phyloP scores from a whole-genome alignment of 2,888 invertebrate species.

The Cerastoderma edule region DNA sequence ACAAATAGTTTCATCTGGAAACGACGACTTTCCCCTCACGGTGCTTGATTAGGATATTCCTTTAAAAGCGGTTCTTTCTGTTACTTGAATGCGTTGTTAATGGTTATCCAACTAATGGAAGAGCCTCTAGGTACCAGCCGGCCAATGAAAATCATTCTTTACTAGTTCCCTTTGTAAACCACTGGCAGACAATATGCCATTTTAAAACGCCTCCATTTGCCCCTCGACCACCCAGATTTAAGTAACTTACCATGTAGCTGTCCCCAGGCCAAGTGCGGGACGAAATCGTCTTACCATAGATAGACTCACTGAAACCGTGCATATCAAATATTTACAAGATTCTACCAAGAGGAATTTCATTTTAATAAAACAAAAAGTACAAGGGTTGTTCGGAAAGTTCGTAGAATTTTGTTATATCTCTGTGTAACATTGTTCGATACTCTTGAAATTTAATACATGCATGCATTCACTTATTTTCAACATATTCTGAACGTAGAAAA shows the following conservation, averaged over 20 bases:
- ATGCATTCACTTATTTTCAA: too few relatives aligned
- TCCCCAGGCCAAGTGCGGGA: conserved; percentile 34
- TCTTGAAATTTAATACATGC: too few relatives aligned
- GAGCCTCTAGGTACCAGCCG: background rate
- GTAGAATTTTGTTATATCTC: too few relatives aligned
- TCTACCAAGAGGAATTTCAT: background rate
- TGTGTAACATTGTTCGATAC: too few relatives aligned
- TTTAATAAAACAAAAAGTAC: too few relatives aligned
- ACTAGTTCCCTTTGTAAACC: too few relatives aligned
- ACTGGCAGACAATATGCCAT: background rate
- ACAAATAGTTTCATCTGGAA: too few relatives aligned
- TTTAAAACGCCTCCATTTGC: background rate
- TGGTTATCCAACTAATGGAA: background rate
- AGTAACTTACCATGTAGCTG: conserved; percentile 34
- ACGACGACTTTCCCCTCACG: too few relatives aligned
- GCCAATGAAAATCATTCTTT: background rate
- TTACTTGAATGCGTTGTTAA: background rate
- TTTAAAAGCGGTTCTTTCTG: background rate
- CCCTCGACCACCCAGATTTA: conserved; percentile 5
- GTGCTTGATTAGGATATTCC: too few relatives aligned
- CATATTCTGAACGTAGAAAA: too few relatives aligned
- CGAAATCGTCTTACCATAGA: conserved; percentile 29
- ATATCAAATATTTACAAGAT: background rate
- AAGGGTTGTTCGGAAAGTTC: too few relatives aligned
- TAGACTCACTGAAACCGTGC: conserved; percentile 23